phyloP scores from a whole-genome alignment of 2,888 invertebrate genomes.

The Resseliella maxima region DNA sequence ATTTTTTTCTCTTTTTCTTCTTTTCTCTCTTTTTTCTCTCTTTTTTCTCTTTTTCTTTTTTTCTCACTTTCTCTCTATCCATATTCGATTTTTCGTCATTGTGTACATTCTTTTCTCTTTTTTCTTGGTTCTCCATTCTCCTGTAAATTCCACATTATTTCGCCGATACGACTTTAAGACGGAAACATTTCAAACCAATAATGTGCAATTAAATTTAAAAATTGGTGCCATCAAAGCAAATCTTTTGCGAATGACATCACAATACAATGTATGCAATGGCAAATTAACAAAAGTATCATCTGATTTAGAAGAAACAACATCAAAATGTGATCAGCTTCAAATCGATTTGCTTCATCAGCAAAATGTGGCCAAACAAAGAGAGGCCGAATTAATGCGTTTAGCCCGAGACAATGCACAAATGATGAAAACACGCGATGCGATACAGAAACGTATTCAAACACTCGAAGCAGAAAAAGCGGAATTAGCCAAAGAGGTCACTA shows the following conservation, averaged over 20 bases:
- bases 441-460: constrained; percentile 64
- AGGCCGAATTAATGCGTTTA: constrained; percentile 65
- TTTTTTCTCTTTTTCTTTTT: not conserved
- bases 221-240: constrained; percentile 65
- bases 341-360: constrained; percentile 54
- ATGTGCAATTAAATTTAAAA: constrained; percentile 59
- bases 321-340: constrained; percentile 26
- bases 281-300: constrained; percentile 65
- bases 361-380: constrained; percentile 62
- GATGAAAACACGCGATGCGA: constrained; percentile 64
- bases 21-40: not conserved
- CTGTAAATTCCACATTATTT: not conserved
- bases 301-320: constrained; percentile 63
- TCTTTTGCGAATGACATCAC: constrained; percentile 64
- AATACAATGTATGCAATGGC: constrained; percentile 64
- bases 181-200: constrained; percentile 40
- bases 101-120: not conserved
- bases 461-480: constrained; percentile 63
- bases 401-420: constrained; percentile 64
- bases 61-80: not conserved
- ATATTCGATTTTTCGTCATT: not conserved
- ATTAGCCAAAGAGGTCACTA: constrained; percentile 63
- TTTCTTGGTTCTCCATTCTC: not conserved
- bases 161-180: not conserved
- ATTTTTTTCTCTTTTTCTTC: too few species aligned